Percentiles rank a stretch among this genome's conserved stretches.
Conservation (phyloP, 1,140 invertebrate species). For the Drosophila kurseongensis region DNA sequence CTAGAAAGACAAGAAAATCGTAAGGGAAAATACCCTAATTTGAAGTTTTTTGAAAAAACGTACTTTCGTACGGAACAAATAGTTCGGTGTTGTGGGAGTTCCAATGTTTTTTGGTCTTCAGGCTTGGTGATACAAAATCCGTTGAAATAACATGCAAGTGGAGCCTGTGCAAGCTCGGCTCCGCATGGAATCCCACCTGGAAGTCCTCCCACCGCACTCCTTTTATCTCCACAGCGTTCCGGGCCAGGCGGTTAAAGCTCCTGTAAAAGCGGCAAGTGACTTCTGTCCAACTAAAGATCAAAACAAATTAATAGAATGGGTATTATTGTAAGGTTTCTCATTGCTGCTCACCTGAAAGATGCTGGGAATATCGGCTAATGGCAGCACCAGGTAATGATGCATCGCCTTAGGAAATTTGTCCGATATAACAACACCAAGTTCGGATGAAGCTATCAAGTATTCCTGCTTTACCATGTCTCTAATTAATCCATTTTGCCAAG, state of each 20-base stretch:
- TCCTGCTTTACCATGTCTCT: slow-evolving; percentile 90
- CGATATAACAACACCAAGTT: slow-evolving; percentile 89
- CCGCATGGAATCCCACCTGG: slow-evolving; percentile 92
- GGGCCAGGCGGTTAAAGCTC: slow-evolving; percentile 90
- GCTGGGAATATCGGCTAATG: slow-evolving; percentile 89
- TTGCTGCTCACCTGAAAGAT: slow-evolving; percentile 85
- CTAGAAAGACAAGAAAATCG: slow-evolving; percentile 85
- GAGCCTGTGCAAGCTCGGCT: slow-evolving; percentile 93
- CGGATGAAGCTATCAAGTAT: slow-evolving; percentile 88
- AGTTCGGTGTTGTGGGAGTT: slow-evolving; percentile 94
- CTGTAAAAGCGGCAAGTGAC: slow-evolving; percentile 89
- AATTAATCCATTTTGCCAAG: slow-evolving; percentile 88
- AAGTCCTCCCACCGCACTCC: slow-evolving; percentile 85
- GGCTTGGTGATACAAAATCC: slow-evolving; percentile 92
- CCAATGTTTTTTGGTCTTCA: slow-evolving; percentile 96
- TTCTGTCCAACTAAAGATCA: slow-evolving; percentile 84
- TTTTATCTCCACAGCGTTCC: slow-evolving; percentile 85
- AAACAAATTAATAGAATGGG: no score
- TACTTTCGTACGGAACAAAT: slow-evolving; percentile 90
- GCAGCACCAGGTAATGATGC: slow-evolving; percentile 92
- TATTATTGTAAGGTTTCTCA: no score
- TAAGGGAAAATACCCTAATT: neutral
- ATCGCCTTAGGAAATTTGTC: slow-evolving; percentile 92
- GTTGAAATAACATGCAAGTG: slow-evolving; percentile 96
- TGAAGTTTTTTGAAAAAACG: slow-evolving; percentile 38